phyloP scores from a whole-genome alignment of 2,113 vertebrate species.

The Scopus umbretta region DNA sequence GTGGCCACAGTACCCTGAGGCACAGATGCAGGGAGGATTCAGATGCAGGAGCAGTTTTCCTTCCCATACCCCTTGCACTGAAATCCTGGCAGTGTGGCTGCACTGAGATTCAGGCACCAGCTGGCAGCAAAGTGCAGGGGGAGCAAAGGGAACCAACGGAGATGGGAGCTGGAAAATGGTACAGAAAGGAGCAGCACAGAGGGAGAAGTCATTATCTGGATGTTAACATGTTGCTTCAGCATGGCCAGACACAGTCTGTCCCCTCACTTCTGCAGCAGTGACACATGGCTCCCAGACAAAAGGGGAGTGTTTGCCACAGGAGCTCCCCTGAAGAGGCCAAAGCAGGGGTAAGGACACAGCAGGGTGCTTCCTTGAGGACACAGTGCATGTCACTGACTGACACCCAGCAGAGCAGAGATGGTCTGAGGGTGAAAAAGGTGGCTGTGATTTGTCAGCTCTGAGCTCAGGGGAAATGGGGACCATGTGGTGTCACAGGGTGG shows the following conservation, averaged over 20 bases:
- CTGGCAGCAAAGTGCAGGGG: background rate
- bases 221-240: background rate
- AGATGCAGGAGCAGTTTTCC: background rate
- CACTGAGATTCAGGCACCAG: background rate
- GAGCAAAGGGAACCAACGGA: background rate
- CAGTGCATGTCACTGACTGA: background rate
- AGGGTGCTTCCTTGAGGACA: background rate
- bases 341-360: accelerated
- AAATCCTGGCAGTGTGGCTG: background rate
- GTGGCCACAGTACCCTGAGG: background rate
- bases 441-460: background rate
- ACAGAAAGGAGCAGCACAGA: background rate
- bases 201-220: background rate
- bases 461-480: background rate
- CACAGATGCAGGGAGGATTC: background rate
- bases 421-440: background rate
- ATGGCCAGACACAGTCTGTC: background rate
- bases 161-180: background rate
- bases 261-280: background rate
- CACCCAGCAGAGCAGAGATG: background rate
- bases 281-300: background rate
- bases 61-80: background rate
- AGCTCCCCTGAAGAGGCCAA: background rate
- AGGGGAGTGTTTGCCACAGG: background rate
- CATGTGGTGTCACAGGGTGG: background rate